A percentile compares a stretch with the other conserved stretches of the same genome.
Conservation (phyloP, 2,797 vertebrate genomes). For the Apogon talboti region DNA sequence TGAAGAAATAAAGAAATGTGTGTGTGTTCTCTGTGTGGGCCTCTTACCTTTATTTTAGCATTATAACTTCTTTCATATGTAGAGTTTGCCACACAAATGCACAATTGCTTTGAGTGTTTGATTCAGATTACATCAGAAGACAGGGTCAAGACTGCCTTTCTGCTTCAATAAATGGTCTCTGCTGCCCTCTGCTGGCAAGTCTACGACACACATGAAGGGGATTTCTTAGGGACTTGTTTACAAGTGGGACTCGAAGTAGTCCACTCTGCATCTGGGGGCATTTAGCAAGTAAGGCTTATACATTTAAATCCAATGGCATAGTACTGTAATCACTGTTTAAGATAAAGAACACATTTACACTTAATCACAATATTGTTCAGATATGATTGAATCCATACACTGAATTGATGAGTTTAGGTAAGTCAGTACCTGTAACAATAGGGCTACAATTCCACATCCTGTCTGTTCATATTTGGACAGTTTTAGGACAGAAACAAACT, state of each 20-base stretch:
- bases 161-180: slow-evolving; percentile 33
- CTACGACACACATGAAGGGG: background rate
- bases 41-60: background rate
- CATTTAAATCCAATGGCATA: too few relatives aligned
- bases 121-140: background rate
- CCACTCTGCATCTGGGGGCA: background rate
- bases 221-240: background rate
- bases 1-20: background rate
- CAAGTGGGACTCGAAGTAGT: background rate
- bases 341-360: too few relatives aligned
- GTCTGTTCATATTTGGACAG: too few relatives aligned
- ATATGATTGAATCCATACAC: too few relatives aligned
- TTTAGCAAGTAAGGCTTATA: background rate
- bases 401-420: too few relatives aligned
- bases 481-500: too few relatives aligned
- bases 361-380: too few relatives aligned
- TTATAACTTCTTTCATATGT: background rate
- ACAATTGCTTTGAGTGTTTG: background rate
- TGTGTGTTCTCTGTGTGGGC: too few relatives aligned
- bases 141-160: background rate
- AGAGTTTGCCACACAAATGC: background rate
- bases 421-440: too few relatives aligned
- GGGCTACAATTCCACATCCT: too few relatives aligned
- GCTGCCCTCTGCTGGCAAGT: slow-evolving; percentile 57
- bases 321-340: too few relatives aligned